Percentiles rank a stretch among this genome's conserved stretches.
Conservation (phyloP, 2,888 invertebrate species). For the Rhogogaster chlorosoma region DNA sequence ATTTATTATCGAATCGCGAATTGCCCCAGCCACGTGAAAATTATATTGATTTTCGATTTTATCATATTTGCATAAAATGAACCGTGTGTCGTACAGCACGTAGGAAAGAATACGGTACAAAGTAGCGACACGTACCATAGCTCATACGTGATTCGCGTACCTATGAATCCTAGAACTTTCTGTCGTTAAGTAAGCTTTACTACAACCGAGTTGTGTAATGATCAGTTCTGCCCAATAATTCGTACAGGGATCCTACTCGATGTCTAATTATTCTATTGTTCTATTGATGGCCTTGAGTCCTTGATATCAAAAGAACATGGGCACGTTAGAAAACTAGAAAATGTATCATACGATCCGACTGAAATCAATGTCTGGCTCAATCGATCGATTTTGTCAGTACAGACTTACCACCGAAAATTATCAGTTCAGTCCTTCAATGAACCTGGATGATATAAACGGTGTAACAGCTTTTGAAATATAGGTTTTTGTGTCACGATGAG, state of each 20-base stretch:
- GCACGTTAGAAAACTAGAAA: neutral
- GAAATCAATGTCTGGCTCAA: neutral
- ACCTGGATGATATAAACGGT: neutral
- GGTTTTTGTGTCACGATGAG: constrained; percentile 57
- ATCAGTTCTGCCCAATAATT: neutral
- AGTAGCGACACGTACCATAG: constrained; percentile 3
- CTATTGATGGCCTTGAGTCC: neutral
- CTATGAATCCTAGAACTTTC: neutral
- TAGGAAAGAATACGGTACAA: constrained; percentile 39
- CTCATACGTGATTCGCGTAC: constrained; percentile 34
- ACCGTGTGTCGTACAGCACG: constrained; percentile 20
- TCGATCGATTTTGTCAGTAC: neutral
- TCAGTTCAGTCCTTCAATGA: neutral
- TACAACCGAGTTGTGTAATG: constrained; percentile 36
- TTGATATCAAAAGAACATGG: neutral
- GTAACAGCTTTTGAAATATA: constrained; percentile 22
- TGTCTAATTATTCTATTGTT: constrained; percentile 13
- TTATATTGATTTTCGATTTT: neutral
- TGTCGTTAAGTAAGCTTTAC: constrained; percentile 36
- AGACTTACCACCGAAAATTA: neutral
- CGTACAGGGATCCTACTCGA: neutral
- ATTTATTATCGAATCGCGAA: neutral
- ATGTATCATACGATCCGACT: neutral
- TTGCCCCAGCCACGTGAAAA: constrained; percentile 22
- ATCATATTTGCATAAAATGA: constrained; percentile 22